Percentiles rank a stretch among this genome's conserved stretches.
phyloP scores from a whole-genome alignment of 2,113 vertebrate genomes.

The Sylvietta virens region DNA sequence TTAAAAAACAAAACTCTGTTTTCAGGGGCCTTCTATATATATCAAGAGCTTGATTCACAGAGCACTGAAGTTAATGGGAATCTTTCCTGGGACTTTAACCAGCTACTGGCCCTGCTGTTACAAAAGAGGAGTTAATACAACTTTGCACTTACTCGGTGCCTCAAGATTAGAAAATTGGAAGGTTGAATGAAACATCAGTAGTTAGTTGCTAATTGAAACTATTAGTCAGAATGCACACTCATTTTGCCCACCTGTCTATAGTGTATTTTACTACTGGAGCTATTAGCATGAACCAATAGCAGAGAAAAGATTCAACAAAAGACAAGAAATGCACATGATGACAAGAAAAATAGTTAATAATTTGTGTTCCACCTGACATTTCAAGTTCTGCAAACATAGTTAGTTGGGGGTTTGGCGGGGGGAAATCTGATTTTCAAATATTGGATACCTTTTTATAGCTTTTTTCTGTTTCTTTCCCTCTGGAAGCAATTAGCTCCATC shows the following conservation, averaged over 20 bases:
- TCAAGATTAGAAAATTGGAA: background rate
- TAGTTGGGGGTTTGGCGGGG: background rate
- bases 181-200: background rate
- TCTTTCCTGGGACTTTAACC: slow-evolving; percentile 24
- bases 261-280: background rate
- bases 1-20: slow-evolving; percentile 42
- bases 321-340: background rate
- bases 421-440: background rate
- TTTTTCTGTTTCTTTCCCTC: background rate
- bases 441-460: background rate
- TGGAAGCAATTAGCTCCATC: slow-evolving; percentile 32
- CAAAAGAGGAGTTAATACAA: background rate
- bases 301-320: background rate
- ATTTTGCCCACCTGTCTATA: background rate
- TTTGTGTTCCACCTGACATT: background rate
- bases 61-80: slow-evolving; percentile 12
- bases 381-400: background rate
- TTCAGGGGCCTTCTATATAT: slow-evolving; percentile 41
- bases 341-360: background rate
- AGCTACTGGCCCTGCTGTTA: background rate
- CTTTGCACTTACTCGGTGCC: background rate
- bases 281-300: background rate
- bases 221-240: background rate
- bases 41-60: slow-evolving; percentile 30
- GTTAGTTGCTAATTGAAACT: background rate